Percentiles rank a stretch among this genome's conserved stretches.
Evolutionary conservation across 2,113 vertebrate species (phyloP).

Genomic region (Cariama cristata): DNA sequence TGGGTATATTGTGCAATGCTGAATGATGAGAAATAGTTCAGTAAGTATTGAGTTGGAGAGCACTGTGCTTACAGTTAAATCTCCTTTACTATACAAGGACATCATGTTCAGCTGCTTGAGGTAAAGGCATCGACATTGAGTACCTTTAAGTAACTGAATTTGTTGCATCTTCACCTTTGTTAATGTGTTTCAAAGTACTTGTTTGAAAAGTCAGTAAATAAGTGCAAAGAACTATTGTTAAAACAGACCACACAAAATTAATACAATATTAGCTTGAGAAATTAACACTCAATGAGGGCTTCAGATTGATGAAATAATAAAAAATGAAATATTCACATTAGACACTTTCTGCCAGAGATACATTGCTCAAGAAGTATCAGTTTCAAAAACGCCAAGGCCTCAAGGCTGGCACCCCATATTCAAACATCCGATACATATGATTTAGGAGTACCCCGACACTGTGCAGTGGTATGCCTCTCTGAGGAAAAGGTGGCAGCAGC

Average conservation of each 20-base stretch:
- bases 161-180: neutral
- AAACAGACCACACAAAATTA: neutral
- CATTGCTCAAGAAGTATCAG: neutral
- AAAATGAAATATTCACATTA: neutral
- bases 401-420: neutral
- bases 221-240: neutral
- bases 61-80: neutral
- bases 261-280: neutral
- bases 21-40: neutral
- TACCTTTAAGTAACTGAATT: neutral
- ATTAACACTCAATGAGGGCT: neutral
- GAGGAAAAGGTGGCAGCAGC: neutral
- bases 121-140: neutral
- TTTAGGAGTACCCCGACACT: fast-evolving
- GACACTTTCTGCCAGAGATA: neutral
- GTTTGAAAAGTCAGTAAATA: neutral
- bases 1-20: neutral
- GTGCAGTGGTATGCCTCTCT: no score
- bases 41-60: neutral
- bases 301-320: neutral
- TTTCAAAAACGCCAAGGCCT: neutral
- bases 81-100: neutral
- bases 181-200: neutral
- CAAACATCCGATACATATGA: neutral
- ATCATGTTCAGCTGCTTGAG: neutral